These are phyloP conservation scores for Triplophysa tibetana DNA, from an alignment of 2,113 vertebrate genomes.

Conservation along the genomic window DNA sequence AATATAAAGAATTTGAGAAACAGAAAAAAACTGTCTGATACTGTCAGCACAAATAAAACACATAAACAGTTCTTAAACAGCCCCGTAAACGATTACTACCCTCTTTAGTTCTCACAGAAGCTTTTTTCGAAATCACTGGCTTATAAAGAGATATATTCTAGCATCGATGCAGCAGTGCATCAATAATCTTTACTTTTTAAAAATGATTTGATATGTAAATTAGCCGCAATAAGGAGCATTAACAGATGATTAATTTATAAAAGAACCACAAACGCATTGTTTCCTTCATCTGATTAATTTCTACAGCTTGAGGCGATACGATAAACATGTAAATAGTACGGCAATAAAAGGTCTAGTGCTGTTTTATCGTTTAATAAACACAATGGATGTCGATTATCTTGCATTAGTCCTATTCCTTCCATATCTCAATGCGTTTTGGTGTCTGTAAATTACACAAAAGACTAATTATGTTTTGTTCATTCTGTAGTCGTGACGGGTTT, in stretches of 20 bases:
- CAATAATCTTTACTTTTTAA: slow-evolving; percentile 45
- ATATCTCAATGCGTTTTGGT: slow-evolving; percentile 14
- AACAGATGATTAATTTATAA: slow-evolving; percentile 58
- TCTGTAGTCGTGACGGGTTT: not conserved
- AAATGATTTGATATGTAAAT: slow-evolving; percentile 49
- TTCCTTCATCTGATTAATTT: slow-evolving; percentile 59
- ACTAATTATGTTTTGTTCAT: not conserved
- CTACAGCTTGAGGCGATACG: slow-evolving; percentile 52
- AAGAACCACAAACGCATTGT: slow-evolving; percentile 54
- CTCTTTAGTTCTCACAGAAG: not conserved
- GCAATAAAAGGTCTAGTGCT: slow-evolving; percentile 45
- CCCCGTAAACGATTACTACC: slow-evolving; percentile 5
- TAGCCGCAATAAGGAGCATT: slow-evolving; percentile 51
- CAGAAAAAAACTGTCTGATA: not conserved
- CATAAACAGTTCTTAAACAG: not conserved
- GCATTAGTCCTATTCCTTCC: slow-evolving; percentile 33
- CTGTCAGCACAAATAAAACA: not conserved
- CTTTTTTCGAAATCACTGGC: not conserved
- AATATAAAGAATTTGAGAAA: not conserved
- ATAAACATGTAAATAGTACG: slow-evolving; percentile 57
- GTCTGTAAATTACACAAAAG: not conserved
- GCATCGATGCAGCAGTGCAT: slow-evolving; percentile 32
- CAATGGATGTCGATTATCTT: slow-evolving; percentile 54
- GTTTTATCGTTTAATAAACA: slow-evolving; percentile 58
- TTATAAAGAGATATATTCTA: slow-evolving; percentile 7